Evolutionary conservation across 2,113 vertebrate species (phyloP).

Genomic region (Mormyrus iriodes): DNA sequence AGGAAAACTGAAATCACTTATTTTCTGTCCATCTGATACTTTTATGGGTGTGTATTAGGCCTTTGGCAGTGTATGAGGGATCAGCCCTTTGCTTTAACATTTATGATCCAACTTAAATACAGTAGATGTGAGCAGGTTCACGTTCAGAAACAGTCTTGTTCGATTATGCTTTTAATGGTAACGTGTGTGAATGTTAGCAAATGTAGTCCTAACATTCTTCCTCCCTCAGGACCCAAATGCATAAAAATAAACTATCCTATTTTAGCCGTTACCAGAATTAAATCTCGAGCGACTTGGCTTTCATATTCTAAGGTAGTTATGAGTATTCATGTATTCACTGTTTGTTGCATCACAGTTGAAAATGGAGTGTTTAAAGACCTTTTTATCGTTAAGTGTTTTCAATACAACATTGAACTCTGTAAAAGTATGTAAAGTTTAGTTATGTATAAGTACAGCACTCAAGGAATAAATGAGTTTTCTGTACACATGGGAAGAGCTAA

Average conservation of each 20-base stretch:
- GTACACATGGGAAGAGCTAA: background rate
- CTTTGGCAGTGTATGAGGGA: background rate
- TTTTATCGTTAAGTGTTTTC: background rate
- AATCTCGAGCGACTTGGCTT: background rate
- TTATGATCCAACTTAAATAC: background rate
- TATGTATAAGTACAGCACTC: background rate
- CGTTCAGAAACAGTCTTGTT: background rate
- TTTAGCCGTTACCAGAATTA: background rate
- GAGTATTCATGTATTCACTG: background rate
- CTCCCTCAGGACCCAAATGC: background rate
- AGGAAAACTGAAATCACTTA: constrained; percentile 46
- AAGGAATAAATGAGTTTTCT: background rate
- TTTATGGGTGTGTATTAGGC: background rate
- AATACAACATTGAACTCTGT: background rate
- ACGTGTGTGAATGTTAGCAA: background rate
- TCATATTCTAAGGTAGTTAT: background rate
- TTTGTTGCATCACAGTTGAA: background rate
- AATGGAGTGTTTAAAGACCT: background rate
- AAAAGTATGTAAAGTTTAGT: background rate
- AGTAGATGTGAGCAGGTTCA: background rate
- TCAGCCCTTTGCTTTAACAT: background rate
- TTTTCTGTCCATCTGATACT: constrained; percentile 20
- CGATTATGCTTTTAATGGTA: background rate
- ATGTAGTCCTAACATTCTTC: background rate
- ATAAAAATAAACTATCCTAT: background rate